Conservation (phyloP, 2,888 invertebrate genomes). For the Protodeltote pygarga region DNA sequence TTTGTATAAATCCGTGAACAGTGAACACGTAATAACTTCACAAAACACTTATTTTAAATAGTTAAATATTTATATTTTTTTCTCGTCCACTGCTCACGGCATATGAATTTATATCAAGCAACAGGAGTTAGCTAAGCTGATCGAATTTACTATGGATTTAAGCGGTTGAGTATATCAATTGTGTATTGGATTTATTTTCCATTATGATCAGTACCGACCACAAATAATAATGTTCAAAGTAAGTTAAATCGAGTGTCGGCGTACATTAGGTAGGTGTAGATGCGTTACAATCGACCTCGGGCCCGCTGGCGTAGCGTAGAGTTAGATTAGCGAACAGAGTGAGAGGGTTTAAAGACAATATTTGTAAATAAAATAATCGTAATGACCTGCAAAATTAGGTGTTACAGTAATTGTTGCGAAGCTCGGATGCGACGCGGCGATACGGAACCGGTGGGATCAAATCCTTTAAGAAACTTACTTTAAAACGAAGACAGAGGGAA, state of each 20-base stretch:
- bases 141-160: conserved; percentile 87
- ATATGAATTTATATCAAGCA: conserved; percentile 60
- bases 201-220: conserved; percentile 76
- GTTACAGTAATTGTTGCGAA: conserved; percentile 74
- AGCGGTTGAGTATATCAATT: conserved; percentile 80
- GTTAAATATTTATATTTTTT: conserved; percentile 47
- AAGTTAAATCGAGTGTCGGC: conserved; percentile 72
- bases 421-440: conserved; percentile 67
- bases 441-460: conserved; percentile 87
- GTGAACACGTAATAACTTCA: conserved; percentile 56
- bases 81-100: conserved; percentile 67
- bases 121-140: conserved; percentile 80
- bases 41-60: conserved; percentile 54
- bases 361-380: conserved; percentile 86
- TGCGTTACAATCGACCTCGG: conserved; percentile 80
- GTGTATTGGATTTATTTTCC: conserved; percentile 75
- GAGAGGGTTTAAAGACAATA: conserved; percentile 88
- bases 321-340: conserved; percentile 85
- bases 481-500: conserved; percentile 76
- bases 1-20: conserved; percentile 63
- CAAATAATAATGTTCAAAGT: conserved; percentile 75
- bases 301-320: conserved; percentile 83
- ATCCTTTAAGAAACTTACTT: conserved; percentile 87
- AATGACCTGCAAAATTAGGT: conserved; percentile 82
- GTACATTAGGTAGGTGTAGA: conserved; percentile 74